phyloP scores from a whole-genome alignment of 2,797 vertebrate species.

The Lemur catta region DNA sequence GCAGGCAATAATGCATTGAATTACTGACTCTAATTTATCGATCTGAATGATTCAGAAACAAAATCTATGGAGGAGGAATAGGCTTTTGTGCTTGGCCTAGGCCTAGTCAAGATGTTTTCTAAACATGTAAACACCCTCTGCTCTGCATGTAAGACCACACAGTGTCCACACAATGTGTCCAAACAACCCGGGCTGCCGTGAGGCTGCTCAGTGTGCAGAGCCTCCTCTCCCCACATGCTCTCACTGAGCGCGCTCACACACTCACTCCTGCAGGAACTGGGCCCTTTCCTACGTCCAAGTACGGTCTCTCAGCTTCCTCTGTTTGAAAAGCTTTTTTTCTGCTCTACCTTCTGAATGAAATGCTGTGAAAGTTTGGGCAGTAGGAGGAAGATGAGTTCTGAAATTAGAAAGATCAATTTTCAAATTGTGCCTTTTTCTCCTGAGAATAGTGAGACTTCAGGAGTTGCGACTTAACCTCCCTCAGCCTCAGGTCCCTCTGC shows the following conservation, averaged over 20 bases:
- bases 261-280: rapidly evolving
- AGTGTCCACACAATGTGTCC: not conserved
- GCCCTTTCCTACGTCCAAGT: not conserved
- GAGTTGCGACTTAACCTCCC: too few relatives aligned
- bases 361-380: not conserved
- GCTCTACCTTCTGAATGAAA: not conserved
- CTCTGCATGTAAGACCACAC: not conserved
- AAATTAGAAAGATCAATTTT: not conserved
- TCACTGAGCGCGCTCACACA: too few relatives aligned
- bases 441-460: not conserved
- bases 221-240: not conserved
- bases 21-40: not conserved
- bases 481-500: not conserved
- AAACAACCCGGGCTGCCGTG: rapidly evolving
- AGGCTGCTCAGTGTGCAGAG: not conserved
- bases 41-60: not conserved
- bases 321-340: not conserved
- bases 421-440: not conserved
- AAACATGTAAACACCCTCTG: not conserved
- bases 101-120: not conserved
- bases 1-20: not conserved
- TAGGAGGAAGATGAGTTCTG: not conserved
- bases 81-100: not conserved
- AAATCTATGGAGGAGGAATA: not conserved
- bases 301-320: not conserved